Conservation (phyloP, 1,140 invertebrate species). For the Brevipalpus yothersi region DNA sequence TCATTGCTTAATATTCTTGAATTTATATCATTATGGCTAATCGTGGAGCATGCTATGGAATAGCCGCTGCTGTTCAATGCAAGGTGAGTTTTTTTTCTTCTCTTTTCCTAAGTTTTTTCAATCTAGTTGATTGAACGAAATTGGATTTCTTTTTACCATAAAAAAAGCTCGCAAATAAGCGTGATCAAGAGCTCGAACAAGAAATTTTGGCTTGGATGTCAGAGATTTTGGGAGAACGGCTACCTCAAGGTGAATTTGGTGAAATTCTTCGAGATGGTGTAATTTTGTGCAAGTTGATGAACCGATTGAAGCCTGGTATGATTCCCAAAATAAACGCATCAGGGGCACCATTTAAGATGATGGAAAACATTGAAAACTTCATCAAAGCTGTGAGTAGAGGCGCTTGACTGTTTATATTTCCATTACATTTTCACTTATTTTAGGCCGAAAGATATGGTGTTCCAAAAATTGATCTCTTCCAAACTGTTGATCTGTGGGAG, state of each 20-base stretch:
- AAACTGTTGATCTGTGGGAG: neutral
- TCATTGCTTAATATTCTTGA: too few species aligned
- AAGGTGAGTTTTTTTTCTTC: conserved; percentile 14
- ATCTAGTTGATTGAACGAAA: neutral
- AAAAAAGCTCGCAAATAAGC: conserved; percentile 26
- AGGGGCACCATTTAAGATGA: neutral
- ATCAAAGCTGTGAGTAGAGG: neutral
- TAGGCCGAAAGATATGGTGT: neutral
- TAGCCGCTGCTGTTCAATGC: conserved; percentile 17
- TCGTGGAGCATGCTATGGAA: conserved; percentile 15
- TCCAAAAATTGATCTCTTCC: neutral
- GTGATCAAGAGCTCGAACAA: conserved; percentile 59
- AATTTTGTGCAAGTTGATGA: conserved; percentile 42
- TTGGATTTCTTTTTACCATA: neutral
- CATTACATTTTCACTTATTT: neutral
- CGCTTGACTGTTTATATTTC: neutral
- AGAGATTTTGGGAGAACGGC: conserved; percentile 50
- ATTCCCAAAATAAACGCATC: neutral
- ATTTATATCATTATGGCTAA: conserved; percentile 13
- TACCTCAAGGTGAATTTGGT: conserved; percentile 50
- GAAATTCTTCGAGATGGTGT: conserved; percentile 75
- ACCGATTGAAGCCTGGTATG: neutral
- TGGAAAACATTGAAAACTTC: neutral
- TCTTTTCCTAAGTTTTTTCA: neutral
- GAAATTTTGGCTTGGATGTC: conserved; percentile 80